phyloP scores from a whole-genome alignment of 2,797 vertebrate species.

The Gallinago stenura region DNA sequence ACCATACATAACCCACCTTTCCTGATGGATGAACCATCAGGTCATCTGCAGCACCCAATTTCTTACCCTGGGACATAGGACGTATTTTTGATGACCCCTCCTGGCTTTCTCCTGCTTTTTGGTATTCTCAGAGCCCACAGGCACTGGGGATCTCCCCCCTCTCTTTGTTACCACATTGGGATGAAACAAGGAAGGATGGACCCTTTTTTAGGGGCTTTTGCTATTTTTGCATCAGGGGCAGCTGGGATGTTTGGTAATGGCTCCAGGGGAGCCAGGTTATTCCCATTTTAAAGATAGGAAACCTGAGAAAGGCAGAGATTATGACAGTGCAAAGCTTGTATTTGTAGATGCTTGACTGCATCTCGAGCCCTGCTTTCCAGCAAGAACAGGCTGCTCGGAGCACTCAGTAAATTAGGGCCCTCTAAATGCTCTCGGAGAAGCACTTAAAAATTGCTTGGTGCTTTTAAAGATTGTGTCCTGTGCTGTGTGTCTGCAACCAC shows the following conservation, averaged over 20 bases:
- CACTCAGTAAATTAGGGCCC: conserved; percentile 29
- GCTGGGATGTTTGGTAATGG: neutral
- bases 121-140: neutral
- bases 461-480: neutral
- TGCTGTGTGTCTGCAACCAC: neutral
- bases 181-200: neutral
- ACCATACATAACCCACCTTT: neutral
- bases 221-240: neutral
- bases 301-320: neutral
- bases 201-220: neutral
- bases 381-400: conserved; percentile 15
- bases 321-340: neutral
- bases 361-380: neutral
- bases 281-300: neutral
- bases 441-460: neutral
- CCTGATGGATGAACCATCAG: neutral
- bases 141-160: accelerated
- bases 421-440: conserved; percentile 9
- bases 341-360: neutral
- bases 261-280: neutral
- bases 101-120: neutral
- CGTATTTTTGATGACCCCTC: neutral
- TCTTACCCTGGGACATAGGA: neutral
- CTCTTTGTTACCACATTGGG: accelerated
- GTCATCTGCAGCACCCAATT: neutral